Evolutionary conservation across 2,797 vertebrate species (phyloP).

Genomic region (Gephyroberyx darwinii): DNA sequence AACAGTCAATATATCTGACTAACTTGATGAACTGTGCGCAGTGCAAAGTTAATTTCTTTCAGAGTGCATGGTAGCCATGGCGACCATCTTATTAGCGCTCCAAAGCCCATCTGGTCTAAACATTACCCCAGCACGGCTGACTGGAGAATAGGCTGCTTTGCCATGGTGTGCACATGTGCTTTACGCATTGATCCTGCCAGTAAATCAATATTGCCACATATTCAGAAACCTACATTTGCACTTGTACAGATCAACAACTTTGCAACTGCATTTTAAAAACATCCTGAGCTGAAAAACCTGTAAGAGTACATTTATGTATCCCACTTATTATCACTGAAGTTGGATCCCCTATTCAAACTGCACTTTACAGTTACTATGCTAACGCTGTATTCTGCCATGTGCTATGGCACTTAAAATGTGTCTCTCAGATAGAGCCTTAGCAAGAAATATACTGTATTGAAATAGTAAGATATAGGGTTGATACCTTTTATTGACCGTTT

Average conservation of each 20-base stretch:
- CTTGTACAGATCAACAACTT: conserved; percentile 22
- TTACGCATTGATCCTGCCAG: conserved; percentile 79
- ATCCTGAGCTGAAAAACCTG: not conserved
- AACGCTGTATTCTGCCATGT: conserved; percentile 1
- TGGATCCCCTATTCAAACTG: not conserved
- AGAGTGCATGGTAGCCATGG: conserved; percentile 83
- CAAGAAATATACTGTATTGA: conserved; percentile 1
- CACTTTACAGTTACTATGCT: conserved; percentile 5
- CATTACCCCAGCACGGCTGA: conserved; percentile 82
- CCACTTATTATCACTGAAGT: not conserved
- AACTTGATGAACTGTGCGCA: conserved; percentile 80
- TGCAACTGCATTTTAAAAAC: conserved; percentile 21
- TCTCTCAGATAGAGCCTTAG: no score
- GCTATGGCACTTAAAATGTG: no score
- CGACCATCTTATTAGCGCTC: conserved; percentile 85
- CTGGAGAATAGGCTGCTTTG: conserved; percentile 72
- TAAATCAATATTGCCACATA: conserved; percentile 74
- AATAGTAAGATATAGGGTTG: not conserved
- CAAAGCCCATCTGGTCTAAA: conserved; percentile 89
- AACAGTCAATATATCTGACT: conserved; percentile 83
- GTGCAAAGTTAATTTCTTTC: conserved; percentile 87
- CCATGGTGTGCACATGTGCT: conserved; percentile 80
- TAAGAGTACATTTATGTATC: not conserved
- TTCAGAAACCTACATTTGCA: conserved; percentile 51
- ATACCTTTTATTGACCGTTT: conserved; percentile 9